phyloP scores from a whole-genome alignment of 2,888 invertebrate species.

The Lycocerus yunnanus region DNA sequence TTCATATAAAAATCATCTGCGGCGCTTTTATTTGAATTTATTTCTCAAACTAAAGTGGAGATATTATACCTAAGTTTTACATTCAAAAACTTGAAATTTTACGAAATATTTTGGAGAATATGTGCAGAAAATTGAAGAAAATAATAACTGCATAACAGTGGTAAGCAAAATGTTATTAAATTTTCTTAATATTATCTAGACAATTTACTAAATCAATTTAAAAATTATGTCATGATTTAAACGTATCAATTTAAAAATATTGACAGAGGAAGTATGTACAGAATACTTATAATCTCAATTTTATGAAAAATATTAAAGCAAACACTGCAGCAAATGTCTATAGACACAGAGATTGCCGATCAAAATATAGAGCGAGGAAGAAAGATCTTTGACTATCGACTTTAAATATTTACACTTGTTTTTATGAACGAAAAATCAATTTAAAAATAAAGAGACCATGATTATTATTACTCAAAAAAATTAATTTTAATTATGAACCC shows the following conservation, averaged over 20 bases:
- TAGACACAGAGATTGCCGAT: constrained; percentile 56
- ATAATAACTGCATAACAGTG: background rate
- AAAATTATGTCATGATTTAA: constrained; percentile 34
- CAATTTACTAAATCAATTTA: constrained; percentile 24
- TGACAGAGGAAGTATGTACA: constrained; percentile 52
- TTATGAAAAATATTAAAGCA: constrained; percentile 57
- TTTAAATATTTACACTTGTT: constrained; percentile 55
- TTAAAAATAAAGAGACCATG: constrained; percentile 47
- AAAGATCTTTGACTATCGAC: constrained; percentile 53
- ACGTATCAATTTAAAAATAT: constrained; percentile 50
- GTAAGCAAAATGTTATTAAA: background rate
- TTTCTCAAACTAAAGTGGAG: too few relatives aligned
- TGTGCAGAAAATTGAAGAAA: background rate
- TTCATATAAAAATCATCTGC: too few relatives aligned
- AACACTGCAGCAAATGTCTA: constrained; percentile 55
- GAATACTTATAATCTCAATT: constrained; percentile 56
- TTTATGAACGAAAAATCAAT: constrained; percentile 50
- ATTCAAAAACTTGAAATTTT: too few relatives aligned
- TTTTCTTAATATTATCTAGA: constrained; percentile 5
- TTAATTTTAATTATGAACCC: constrained; percentile 40
- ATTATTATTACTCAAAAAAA: constrained; percentile 34
- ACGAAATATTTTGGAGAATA: background rate
- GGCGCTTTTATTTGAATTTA: too few relatives aligned
- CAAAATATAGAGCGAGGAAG: constrained; percentile 50
- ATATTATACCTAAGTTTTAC: too few relatives aligned